Evolutionary conservation across 2,888 invertebrate genomes (phyloP), one percentile per base, ranked within the genome.

Genomic region (Mythimna albipuncta): DNA sequence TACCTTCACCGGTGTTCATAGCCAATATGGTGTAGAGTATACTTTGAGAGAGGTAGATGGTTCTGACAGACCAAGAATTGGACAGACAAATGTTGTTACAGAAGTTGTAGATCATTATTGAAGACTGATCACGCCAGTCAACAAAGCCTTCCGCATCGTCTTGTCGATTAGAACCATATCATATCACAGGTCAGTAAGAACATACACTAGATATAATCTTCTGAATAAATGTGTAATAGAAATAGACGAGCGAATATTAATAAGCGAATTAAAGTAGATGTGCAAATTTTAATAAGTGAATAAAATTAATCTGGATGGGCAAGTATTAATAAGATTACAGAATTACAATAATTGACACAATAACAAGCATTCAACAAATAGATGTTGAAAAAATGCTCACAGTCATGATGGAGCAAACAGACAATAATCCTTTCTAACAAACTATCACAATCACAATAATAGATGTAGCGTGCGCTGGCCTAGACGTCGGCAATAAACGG

Each of bases 381-480:
- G 21, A 72, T 16, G 19, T 38, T 38, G n/a, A n/a, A 38, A 38
- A 38, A n/a, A 55, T 11, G 6, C 13, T 38, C 26, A 32, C 13
- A 47, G 7, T 50, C 13, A 47, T 41, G 57, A 32, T 16, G 38
- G 13, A 63, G 35, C 64, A 41, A 61, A 41, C 54, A 59, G 35
- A 32, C 10, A n/a, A 21, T 61, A 38, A 58, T 32, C 38, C 19
- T 58, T 50, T 71, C 13, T 59, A 79, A 59, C 64, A 32, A 61
- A 73, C 50, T 32, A 19, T 61, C 11, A 62, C 35, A 52, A 19
- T 61, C 11, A 62, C 35, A 52, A 47, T 58, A 62, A 65, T 57
- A 64, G 61, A 57, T 55, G n/a, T 21, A 41, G 32, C 72, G 41
- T 54, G 72, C 79, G 63, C 58, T 54, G 59, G n/a, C 52, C 72